Base-by-base conservation (phyloP, 2,113 vertebrate genomes). In the Greenwoodochromis staneri region DNA sequence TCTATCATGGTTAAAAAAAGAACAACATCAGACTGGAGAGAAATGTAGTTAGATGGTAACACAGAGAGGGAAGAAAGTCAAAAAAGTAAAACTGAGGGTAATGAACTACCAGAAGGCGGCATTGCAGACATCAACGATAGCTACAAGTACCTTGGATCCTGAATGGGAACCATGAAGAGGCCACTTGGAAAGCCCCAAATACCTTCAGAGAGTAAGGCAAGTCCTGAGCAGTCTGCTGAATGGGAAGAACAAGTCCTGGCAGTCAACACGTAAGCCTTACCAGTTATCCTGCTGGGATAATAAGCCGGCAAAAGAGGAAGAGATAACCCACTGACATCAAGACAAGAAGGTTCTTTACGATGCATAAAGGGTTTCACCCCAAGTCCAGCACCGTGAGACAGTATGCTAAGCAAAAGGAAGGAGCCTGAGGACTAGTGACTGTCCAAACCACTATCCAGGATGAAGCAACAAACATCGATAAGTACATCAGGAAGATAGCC, bases 401-500 rank as follows among this genome's bases (percentile, higher is more conserved):
- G 10, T 66, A 66, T n/a, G 10, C 61, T 36, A 36, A 66, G 31
- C 31, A 36, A 36, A 66, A 36, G 31, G 61, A 66, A 66, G 61
- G 0, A 66, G 31, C 61, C 31, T 66, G 61, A n/a, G 17, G 17
- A 36, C 31, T 1, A 1, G 31, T 66, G 0, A 12, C 31, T 66
- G 61, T 36, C 59, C 17, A 19, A 63, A 63, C 59, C 31, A 63
- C 9, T 63, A 36, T 36, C 59, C 31, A 63, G 31, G 59, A 63
- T 63, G 31, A 63, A n/a, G 6, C 59, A 19, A 61, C 16, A 61
- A 61, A 61, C 29, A 61, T 34, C 2, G 2, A 61, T 34, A 61
- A 34, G 29, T 19, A 61, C 59, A 63, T 63, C 31, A 63, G 59
- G 9, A 63, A 63, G 31, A 63, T n/a, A 36, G 31, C 31, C 59